phyloP scores from a whole-genome alignment of 2,888 invertebrate species.

The Alviniconcha strummeri region DNA sequence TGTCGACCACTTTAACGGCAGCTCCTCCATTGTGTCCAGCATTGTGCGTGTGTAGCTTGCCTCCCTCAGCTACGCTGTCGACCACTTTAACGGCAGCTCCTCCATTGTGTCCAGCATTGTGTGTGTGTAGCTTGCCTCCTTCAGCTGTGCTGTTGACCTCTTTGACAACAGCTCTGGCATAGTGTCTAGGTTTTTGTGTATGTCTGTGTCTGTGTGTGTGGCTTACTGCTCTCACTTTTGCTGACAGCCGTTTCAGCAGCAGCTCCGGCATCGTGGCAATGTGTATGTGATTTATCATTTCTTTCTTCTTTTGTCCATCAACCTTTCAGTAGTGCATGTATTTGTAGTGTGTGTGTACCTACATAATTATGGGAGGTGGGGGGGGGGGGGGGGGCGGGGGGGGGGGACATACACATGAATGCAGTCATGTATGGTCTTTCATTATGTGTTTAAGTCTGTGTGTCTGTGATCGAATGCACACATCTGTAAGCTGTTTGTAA shows the following conservation, averaged over 20 bases:
- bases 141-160: slow-evolving; percentile 92
- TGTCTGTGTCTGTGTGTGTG: background rate
- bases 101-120: slow-evolving; percentile 76
- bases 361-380: background rate
- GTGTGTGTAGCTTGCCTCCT: slow-evolving; percentile 80
- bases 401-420: background rate
- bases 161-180: slow-evolving; percentile 81
- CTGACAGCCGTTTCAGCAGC: too few relatives aligned
- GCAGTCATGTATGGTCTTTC: too few relatives aligned
- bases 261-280: background rate
- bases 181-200: slow-evolving; percentile 73
- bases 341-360: background rate
- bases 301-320: too few relatives aligned
- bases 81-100: slow-evolving; percentile 83
- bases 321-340: background rate
- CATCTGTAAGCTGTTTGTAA: too few relatives aligned
- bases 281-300: background rate
- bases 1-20: slow-evolving; percentile 86
- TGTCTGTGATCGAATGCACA: too few relatives aligned
- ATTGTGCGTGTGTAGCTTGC: slow-evolving; percentile 77
- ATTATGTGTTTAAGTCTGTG: too few relatives aligned
- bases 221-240: background rate
- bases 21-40: slow-evolving; percentile 77
- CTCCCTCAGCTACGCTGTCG: slow-evolving; percentile 91
- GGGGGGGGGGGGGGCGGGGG: background rate